phyloP scores from a whole-genome alignment of 2,797 vertebrate genomes.

The Crax fasciolata region DNA sequence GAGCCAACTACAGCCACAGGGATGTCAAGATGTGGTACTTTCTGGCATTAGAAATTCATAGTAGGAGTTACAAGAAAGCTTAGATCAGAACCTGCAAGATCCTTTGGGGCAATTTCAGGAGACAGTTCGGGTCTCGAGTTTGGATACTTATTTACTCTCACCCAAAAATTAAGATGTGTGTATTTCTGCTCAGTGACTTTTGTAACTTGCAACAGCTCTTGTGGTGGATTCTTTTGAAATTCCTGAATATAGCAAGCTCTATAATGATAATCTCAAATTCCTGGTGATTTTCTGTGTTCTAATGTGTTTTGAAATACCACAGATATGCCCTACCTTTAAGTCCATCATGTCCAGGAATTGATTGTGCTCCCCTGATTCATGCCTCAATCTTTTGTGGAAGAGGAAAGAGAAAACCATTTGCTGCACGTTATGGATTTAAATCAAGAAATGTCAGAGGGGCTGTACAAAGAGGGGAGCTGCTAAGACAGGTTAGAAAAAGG shows the following conservation, averaged over 20 bases:
- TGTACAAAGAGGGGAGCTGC: not conserved
- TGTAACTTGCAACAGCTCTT: not conserved
- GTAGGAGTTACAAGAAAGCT: not conserved
- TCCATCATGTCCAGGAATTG: not conserved
- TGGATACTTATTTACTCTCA: not conserved
- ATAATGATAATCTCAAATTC: not conserved
- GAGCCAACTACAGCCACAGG: not conserved
- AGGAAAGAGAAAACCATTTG: not conserved
- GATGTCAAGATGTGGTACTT: rapidly evolving
- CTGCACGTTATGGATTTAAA: not conserved
- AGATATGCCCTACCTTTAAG: not conserved
- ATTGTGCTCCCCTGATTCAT: rapidly evolving
- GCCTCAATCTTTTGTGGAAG: not conserved
- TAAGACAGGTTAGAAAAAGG: not conserved
- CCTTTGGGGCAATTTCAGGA: not conserved
- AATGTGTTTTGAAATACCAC: not conserved
- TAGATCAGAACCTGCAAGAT: not conserved
- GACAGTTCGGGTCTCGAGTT: not conserved
- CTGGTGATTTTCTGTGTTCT: not conserved
- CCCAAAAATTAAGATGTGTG: not conserved
- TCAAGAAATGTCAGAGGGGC: not conserved
- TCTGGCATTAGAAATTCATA: not conserved
- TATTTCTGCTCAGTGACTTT: not conserved
- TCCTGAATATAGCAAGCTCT: not conserved
- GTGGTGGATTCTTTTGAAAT: not conserved